Conservation (phyloP, 2,113 vertebrate genomes). For the Cryptomyrus ogoouensis region DNA sequence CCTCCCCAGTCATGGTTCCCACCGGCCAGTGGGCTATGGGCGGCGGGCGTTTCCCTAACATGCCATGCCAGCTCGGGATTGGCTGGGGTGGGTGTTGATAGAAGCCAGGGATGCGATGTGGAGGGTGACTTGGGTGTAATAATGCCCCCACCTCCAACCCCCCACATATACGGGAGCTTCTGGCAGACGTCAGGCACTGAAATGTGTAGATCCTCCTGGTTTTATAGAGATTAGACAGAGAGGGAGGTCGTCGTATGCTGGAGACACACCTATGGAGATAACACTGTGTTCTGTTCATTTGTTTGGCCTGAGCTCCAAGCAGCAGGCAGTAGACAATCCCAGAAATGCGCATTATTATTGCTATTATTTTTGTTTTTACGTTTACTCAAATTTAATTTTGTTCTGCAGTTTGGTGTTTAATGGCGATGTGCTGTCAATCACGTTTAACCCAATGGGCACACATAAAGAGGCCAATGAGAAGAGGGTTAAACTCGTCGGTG, state of each 20-base stretch:
- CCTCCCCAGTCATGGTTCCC: neutral
- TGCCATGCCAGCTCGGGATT: neutral
- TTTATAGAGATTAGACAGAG: neutral
- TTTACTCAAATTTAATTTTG: neutral
- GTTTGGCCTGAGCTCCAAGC: neutral
- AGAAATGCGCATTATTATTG: neutral
- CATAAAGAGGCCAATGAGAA: neutral
- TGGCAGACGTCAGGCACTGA: neutral
- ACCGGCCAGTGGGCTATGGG: neutral
- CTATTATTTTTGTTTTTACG: neutral
- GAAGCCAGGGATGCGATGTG: neutral
- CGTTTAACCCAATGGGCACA: neutral
- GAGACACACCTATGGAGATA: neutral
- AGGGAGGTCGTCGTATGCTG: neutral
- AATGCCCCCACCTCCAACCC: neutral
- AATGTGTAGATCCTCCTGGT: neutral
- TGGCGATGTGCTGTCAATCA: neutral
- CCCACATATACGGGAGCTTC: neutral
- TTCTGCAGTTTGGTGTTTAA: neutral
- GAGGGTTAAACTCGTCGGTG: neutral
- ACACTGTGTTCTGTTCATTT: neutral
- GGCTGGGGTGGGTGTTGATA: neutral
- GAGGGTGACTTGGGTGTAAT: neutral
- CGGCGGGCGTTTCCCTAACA: neutral
- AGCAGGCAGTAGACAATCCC: neutral